These are phyloP conservation scores for Pipistrellus pipistrellus DNA, from an alignment of 2,797 vertebrate genomes.

Conservation along the genomic window DNA sequence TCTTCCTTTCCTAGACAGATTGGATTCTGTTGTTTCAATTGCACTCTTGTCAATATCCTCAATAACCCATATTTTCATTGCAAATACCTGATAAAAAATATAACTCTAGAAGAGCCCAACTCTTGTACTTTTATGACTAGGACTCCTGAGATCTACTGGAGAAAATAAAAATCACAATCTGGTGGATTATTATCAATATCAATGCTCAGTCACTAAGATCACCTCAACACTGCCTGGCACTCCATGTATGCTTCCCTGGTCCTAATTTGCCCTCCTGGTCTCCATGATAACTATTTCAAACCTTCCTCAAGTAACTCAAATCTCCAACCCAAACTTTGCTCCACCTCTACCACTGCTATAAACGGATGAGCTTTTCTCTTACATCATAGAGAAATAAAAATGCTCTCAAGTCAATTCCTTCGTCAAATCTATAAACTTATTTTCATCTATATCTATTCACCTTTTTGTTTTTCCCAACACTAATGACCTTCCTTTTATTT, in stretches of 20 bases:
- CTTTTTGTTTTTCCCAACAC: conserved; percentile 28
- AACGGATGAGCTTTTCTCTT: conserved; percentile 35
- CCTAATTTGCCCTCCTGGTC: conserved; percentile 34
- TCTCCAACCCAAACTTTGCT: not conserved
- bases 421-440: conserved; percentile 53
- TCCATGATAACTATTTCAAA: conserved; percentile 41
- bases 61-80: conserved; percentile 59
- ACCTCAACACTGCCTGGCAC: conserved; percentile 36
- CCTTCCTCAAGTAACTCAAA: conserved; percentile 30
- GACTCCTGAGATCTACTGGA: conserved; percentile 25
- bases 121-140: conserved; percentile 21
- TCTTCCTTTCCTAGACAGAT: conserved; percentile 49
- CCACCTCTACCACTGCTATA: conserved; percentile 45
- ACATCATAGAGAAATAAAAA: conserved; percentile 56
- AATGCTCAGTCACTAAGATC: conserved; percentile 69
- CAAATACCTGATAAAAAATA: conserved; percentile 56
- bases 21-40: conserved; percentile 54
- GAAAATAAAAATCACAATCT: conserved; percentile 44
- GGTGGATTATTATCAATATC: conserved; percentile 67
- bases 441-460: conserved; percentile 2
- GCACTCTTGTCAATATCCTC: conserved; percentile 39
- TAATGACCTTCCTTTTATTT: conserved; percentile 1
- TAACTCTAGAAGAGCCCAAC: conserved; percentile 23
- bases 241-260: conserved; percentile 59
- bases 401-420: conserved; percentile 20